Evolutionary conservation across 2,888 invertebrate genomes (phyloP), one percentile per base, ranked within the genome.

Genomic region (Panzeria rudis): DNA sequence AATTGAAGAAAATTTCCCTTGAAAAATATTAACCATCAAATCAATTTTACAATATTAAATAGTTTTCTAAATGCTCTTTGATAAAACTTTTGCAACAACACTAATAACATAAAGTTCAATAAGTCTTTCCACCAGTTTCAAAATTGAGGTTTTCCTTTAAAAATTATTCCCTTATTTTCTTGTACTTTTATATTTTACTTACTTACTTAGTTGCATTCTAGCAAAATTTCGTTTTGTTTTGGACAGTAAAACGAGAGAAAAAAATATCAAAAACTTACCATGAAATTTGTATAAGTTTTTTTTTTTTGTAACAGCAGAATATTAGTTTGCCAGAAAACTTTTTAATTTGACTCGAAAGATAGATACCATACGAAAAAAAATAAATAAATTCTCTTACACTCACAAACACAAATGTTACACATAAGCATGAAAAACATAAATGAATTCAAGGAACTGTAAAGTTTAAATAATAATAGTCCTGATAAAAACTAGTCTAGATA

Each of bases 241-340:
- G 61, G 59, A 38, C 61, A 35, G 25, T 17, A 13, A 17, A 59
- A 54, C 54, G 20, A 13, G 38, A 38, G 29, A 29, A 5, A 29
- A 29, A 29, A 29, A 29, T 20, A 62, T 1, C 32, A 64, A 62
- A 75, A 76, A 84, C 54, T 61, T 79, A 38, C 44, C 50, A 35
- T 56, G 38, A 80, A 72, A 80, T 72, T 80, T 80, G 47, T 80
- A 47, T 35, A 47, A 72, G 47, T 59, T 78, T 59, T 54, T 56
- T 15, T 8, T 29, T 38, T 59, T 41, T 54, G 29, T 25, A 15
- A 15, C 77, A 68, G 25, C 44, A 80, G 52, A 76, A 80, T 84
- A 73, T 81, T 77, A 69, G 81, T 84, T 85, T 85, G 84, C 56
- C 84, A 81, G 54, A 78, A 78, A 85, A 81, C 69, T 85, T 85